Base-by-base conservation (phyloP, 2,888 invertebrate genomes). In the Brenthis ino region DNA sequence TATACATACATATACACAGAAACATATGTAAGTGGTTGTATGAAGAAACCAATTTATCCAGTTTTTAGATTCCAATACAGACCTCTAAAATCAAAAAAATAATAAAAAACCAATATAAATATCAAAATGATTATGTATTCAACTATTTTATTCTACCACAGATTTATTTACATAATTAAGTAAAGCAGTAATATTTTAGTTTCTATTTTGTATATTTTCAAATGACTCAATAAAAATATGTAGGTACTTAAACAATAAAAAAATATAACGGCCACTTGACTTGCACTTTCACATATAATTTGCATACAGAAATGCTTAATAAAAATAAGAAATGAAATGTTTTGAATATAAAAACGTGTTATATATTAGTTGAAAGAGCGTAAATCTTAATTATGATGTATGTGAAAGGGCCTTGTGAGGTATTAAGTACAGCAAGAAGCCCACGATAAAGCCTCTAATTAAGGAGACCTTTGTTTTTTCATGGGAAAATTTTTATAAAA, bases 391-490 rank as follows among this genome's bases (percentile, higher is more conserved):
- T 70, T 55, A 67, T n/a, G 16, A 51, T 53, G 53, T 58, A 60
- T 60, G 60, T 61, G 65, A 71, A 70, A 65, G 70, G 57, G 68
- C 57, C 63, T 63, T 50, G 43, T 54, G 47, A 48, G 16, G 47
- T 43, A 37, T 65, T 47, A 58, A 65, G 47, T 37, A 50, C 58
- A 60, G n/a, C 24, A 50, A 67, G 60, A 55, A 28, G 55, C 24
- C 57, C 63, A 50, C 66, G 66, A 64, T 67, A 37, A 47, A 56
- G 60, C 68, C 57, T 63, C 57, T 65, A 68, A 68, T 71, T 71
- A 71, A 65, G 57, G 43, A 68, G 28, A 65, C 65, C 63, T 68
- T 71, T 71, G 70, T 71, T 28, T 64, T 61, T 64, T 57, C 57
- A 43, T 68, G 68, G 54, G 70, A 64, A 70, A 64, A 57, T 37